These are phyloP conservation scores for Silurus glanis DNA, from an alignment of 2,113 vertebrate genomes.

Conservation along the genomic window DNA sequence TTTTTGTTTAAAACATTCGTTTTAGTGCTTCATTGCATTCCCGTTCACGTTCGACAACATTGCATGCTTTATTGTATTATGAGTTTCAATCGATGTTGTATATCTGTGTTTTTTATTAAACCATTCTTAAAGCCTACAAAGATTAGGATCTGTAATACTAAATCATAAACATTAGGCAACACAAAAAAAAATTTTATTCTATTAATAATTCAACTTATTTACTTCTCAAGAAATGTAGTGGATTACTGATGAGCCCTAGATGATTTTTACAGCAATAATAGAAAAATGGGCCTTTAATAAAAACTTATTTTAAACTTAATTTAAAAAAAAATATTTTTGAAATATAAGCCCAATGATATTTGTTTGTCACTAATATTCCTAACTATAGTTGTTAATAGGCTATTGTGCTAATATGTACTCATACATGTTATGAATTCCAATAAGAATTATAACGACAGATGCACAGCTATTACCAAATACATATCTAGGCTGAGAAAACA, in stretches of 20 bases:
- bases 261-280: background rate
- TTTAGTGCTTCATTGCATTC: slow-evolving; percentile 21
- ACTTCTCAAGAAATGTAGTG: background rate
- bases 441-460: background rate
- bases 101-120: background rate
- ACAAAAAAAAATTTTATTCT: background rate
- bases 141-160: background rate
- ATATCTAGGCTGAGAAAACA: background rate
- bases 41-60: background rate
- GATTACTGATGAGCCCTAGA: background rate
- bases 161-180: background rate
- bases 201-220: background rate
- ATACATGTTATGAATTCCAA: slow-evolving; percentile 18
- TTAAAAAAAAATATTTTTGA: background rate
- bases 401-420: slow-evolving; percentile 15
- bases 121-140: background rate
- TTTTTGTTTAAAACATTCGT: slow-evolving; percentile 11
- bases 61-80: slow-evolving; percentile 18
- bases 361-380: slow-evolving; percentile 41
- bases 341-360: background rate
- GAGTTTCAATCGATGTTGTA: background rate
- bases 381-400: slow-evolving; percentile 11
- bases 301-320: background rate
- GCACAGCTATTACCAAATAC: background rate
- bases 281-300: background rate